These are phyloP conservation scores for Anarsia innoxiella DNA, from an alignment of 2,888 invertebrate genomes.

Conservation along the genomic window DNA sequence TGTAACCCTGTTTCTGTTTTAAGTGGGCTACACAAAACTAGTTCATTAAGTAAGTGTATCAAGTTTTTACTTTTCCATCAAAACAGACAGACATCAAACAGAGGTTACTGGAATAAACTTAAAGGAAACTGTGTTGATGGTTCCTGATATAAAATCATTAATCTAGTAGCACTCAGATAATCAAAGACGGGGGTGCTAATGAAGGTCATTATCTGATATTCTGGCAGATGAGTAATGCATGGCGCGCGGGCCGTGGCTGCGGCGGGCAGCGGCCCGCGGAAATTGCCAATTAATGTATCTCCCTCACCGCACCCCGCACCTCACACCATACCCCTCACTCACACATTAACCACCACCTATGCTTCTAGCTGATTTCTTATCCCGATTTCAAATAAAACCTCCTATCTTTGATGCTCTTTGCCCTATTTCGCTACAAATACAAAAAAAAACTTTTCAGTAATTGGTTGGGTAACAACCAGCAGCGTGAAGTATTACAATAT, in stretches of 20 bases:
- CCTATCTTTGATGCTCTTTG: neutral
- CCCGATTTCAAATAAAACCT: neutral
- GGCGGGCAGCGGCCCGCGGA: constrained; percentile 35
- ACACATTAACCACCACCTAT: neutral
- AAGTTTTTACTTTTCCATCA: no score
- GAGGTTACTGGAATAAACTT: no score
- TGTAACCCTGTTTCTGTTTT: neutral
- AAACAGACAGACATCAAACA: no score
- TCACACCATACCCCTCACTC: neutral
- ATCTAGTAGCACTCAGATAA: constrained; percentile 19
- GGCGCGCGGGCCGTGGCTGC: constrained; percentile 25
- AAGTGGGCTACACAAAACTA: neutral
- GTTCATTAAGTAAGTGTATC: no score
- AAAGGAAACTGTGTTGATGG: no score
- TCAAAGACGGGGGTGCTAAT: constrained; percentile 32
- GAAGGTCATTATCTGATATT: constrained; percentile 44
- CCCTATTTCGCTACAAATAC: neutral
- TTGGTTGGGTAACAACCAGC: no score
- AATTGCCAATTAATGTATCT: constrained; percentile 62
- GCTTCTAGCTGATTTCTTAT: no score
- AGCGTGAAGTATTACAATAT: no score
- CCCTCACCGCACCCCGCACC: constrained; percentile 21
- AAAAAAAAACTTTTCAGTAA: no score
- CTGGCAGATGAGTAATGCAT: constrained; percentile 42
- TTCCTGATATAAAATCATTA: constrained; percentile 24